Conservation (phyloP, 2,113 vertebrate species). For the Calidris pugnax region DNA sequence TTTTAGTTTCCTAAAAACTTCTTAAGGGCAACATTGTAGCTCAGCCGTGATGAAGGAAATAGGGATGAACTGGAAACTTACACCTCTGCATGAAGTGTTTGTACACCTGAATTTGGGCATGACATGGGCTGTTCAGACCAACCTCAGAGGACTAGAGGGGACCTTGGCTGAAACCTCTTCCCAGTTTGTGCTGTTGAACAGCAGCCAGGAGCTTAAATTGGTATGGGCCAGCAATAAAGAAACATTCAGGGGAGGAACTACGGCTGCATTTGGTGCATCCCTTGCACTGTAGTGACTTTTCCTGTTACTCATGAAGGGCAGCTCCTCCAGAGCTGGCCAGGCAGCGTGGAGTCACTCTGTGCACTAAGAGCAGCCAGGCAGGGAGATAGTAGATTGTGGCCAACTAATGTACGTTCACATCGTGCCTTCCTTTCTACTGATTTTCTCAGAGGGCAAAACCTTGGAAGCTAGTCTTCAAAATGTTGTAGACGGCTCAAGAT, state of each 20-base stretch:
- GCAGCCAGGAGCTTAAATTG: not conserved
- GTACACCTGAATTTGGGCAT: not conserved
- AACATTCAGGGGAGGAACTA: not conserved
- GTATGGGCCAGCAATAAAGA: not conserved
- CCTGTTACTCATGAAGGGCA: not conserved
- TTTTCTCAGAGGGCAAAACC: slow-evolving; percentile 29
- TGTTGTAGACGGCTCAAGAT: slow-evolving; percentile 48
- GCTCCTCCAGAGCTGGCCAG: not conserved
- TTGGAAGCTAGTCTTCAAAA: slow-evolving; percentile 25
- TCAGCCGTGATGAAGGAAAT: not conserved
- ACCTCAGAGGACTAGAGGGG: not conserved
- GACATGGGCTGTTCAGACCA: not conserved
- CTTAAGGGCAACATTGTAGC: not conserved
- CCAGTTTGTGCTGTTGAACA: not conserved
- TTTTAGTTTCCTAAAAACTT: not conserved
- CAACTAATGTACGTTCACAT: not conserved
- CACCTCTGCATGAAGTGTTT: not conserved
- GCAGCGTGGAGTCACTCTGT: not conserved
- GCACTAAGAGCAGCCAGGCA: not conserved
- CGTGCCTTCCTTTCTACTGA: not conserved
- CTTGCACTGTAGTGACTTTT: not conserved
- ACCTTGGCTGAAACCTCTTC: not conserved
- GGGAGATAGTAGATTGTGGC: not conserved
- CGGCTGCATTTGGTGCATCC: not conserved
- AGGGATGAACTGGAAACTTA: not conserved